Evolutionary conservation across 2,888 invertebrate genomes (phyloP).

Genomic region (Eulithis prunata): DNA sequence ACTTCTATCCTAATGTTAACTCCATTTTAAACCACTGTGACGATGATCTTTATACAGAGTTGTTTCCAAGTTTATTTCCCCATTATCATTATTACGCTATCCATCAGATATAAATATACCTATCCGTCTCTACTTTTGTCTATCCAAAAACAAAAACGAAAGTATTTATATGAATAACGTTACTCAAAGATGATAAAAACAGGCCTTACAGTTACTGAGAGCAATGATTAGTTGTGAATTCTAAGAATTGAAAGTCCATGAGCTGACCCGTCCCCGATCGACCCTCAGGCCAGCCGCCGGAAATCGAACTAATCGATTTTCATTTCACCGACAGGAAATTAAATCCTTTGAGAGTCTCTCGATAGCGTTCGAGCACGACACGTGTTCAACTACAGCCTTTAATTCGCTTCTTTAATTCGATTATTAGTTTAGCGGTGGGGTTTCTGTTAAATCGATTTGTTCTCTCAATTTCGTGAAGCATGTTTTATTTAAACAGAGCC

Average conservation of each 20-base stretch:
- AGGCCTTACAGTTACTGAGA: not conserved
- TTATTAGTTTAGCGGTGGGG: not conserved
- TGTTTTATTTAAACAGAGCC: too few species aligned
- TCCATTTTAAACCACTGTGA: not conserved
- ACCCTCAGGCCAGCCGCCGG: slow-evolving; percentile 70
- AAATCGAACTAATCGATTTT: slow-evolving; percentile 84
- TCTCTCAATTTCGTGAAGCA: too few species aligned
- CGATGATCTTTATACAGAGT: not conserved
- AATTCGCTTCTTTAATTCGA: slow-evolving; percentile 22
- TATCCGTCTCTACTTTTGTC: too few species aligned
- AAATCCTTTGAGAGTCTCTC: slow-evolving; percentile 81
- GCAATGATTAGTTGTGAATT: not conserved
- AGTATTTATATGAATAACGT: too few species aligned
- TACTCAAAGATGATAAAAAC: too few species aligned
- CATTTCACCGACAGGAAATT: slow-evolving; percentile 83
- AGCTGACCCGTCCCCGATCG: slow-evolving; percentile 5
- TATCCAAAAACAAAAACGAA: too few species aligned
- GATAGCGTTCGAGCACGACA: slow-evolving; percentile 81
- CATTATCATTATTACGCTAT: too few species aligned
- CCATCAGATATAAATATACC: too few species aligned
- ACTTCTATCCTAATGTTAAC: too few species aligned
- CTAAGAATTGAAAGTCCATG: slow-evolving; percentile 8
- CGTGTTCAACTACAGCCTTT: slow-evolving; percentile 61
- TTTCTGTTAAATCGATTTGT: not conserved
- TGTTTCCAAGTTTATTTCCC: too few species aligned